Conservation (phyloP, 2,888 invertebrate species). For the Papilio elwesi region DNA sequence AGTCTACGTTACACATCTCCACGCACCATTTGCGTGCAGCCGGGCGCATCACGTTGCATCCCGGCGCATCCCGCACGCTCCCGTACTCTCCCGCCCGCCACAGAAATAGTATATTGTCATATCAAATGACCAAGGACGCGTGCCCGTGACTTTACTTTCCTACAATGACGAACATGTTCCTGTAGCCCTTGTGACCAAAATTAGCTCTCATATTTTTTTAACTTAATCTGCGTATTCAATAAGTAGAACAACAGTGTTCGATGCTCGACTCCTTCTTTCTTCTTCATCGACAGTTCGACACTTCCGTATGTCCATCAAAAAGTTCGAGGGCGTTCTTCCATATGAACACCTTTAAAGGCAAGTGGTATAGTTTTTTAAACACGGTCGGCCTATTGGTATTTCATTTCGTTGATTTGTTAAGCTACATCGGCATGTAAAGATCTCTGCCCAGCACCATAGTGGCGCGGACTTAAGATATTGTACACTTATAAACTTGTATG, state of each 20-base stretch:
- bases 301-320: too few relatives aligned
- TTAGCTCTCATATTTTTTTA: neutral
- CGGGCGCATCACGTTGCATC: conserved; percentile 71
- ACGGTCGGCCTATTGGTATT: too few relatives aligned
- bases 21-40: conserved; percentile 81
- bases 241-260: neutral
- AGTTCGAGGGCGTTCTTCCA: too few relatives aligned
- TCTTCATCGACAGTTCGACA: too few relatives aligned
- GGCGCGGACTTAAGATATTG: neutral
- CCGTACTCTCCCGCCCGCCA: conserved; percentile 55
- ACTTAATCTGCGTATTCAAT: neutral
- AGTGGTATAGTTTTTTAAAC: too few relatives aligned
- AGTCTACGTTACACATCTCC: conserved; percentile 74
- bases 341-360: too few relatives aligned
- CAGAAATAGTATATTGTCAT: conserved; percentile 81
- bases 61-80: conserved; percentile 53
- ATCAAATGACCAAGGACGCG: conserved; percentile 73
- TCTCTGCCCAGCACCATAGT: neutral
- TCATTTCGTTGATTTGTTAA: too few relatives aligned
- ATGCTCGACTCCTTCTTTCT: neutral
- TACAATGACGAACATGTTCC: neutral
- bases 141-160: conserved; percentile 51
- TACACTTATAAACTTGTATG: neutral
- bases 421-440: neutral
- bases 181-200: neutral